Evolutionary conservation across 2,888 invertebrate genomes (phyloP).

Genomic region (Tridacna crocea): DNA sequence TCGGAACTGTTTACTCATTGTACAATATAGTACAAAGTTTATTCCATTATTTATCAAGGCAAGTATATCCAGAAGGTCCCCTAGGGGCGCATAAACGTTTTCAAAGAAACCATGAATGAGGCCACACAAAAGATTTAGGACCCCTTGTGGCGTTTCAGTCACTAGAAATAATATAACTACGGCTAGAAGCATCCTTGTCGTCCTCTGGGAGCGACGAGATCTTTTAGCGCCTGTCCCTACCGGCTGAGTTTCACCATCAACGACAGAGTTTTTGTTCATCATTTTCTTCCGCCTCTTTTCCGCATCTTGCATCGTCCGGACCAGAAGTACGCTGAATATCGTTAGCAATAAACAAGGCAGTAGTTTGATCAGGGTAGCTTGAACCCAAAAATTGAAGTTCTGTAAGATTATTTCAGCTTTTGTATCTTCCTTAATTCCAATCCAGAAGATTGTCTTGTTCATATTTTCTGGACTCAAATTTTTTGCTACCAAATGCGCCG

Average conservation of each 20-base stretch:
- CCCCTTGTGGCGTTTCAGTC: constrained; percentile 94
- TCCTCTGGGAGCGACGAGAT: constrained; percentile 87
- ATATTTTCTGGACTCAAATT: constrained; percentile 21
- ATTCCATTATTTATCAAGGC: constrained; percentile 96
- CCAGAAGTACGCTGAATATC: constrained; percentile 86
- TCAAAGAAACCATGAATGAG: constrained; percentile 89
- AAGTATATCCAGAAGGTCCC: constrained; percentile 94
- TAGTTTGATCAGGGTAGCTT: constrained; percentile 95
- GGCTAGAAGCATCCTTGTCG: constrained; percentile 94
- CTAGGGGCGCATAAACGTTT: constrained; percentile 86
- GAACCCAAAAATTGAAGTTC: constrained; percentile 94
- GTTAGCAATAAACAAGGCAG: constrained; percentile 95
- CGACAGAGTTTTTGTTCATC: constrained; percentile 66
- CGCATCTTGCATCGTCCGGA: constrained; percentile 84
- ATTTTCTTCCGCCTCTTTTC: constrained; percentile 79
- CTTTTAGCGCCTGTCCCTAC: constrained; percentile 65
- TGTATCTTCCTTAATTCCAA: constrained; percentile 86
- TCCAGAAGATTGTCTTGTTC: constrained; percentile 74
- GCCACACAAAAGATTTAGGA: constrained; percentile 90
- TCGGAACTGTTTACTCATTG: constrained; percentile 97
- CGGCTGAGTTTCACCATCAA: constrained; percentile 68
- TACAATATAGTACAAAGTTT: constrained; percentile 96
- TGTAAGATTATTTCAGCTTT: constrained; percentile 73
- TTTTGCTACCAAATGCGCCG: background rate
- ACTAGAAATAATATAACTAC: constrained; percentile 94